Base-by-base conservation (phyloP, 2,113 vertebrate genomes). In the Oncorhynchus mykiss region DNA sequence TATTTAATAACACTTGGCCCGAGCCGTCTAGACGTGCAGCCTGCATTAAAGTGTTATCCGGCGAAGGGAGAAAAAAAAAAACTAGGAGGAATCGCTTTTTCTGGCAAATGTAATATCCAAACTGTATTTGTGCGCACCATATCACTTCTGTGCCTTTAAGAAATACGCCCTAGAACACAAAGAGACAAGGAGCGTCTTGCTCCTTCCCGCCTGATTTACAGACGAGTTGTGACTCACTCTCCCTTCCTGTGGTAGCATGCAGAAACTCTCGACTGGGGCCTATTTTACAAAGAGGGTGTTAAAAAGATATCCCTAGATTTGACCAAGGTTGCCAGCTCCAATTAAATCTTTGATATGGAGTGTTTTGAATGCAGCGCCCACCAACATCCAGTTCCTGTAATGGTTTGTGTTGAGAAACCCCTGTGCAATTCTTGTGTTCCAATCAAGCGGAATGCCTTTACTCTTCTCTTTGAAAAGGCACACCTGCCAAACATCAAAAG, bases 321-420 rank as follows among this genome's bases (percentile, higher is more conserved):
- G 73, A 48, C 70, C 72, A 74, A 59, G 62, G 81, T 79, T 83
- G 74, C 74, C 82, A 76, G 68, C 60, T 81, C 80, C 77, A 80
- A 86, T 87, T 84, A 87, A 76, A 87, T 84, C 72, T 57, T 5
- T 0, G 67, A 85, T 85, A 31, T 79, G 54, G 72, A 80, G 77
- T 71, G 75, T 81, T 75, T 81, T 72, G 62, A 85, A 86, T 85
- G 75, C 74, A 73, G 13, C 57, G 80, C 87, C 75, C n/a, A 68
- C 31, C 29, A 57, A 73, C 78, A 79, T 78, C 57, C 9, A 69
- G 39, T 24, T n/a, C 20, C 3, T 48, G 34, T 22, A 11, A 48
- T 45, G 9, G 68, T 3, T 20, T 70, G 68, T 70, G 68, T 70
- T 49, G 34, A 25, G 16, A n/a, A n/a, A 24, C 45, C 2, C 2